Conservation (phyloP, 2,797 vertebrate species). For the Hydrolagus colliei region DNA sequence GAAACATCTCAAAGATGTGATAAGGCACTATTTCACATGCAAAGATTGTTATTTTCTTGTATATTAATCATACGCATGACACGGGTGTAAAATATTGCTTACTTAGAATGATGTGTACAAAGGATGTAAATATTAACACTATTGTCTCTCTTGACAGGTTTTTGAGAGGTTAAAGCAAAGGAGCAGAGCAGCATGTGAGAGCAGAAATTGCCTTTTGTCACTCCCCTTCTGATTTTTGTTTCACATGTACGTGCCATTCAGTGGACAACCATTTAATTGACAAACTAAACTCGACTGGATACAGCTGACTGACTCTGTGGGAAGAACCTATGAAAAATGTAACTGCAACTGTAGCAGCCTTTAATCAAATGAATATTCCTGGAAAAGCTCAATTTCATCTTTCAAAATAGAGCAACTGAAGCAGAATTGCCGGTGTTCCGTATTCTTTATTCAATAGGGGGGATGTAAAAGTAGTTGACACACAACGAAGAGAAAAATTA, state of each 20-base stretch:
- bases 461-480: constrained; percentile 71
- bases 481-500: constrained; percentile 69
- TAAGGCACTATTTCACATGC: too few relatives aligned
- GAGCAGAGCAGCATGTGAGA: constrained; percentile 74
- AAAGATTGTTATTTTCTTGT: too few relatives aligned
- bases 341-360: constrained; percentile 31
- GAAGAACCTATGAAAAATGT: constrained; percentile 24
- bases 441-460: constrained; percentile 81
- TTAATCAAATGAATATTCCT: constrained; percentile 30
- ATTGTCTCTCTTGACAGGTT: constrained; percentile 66
- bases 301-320: constrained; percentile 28
- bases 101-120: not conserved
- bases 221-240: constrained; percentile 79
- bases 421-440: constrained; percentile 51
- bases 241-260: constrained; percentile 73
- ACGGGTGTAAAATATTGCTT: too few relatives aligned
- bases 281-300: constrained; percentile 68
- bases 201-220: constrained; percentile 72
- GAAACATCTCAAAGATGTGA: too few relatives aligned
- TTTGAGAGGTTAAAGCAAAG: constrained; percentile 73
- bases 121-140: constrained; percentile 16
- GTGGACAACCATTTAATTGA: constrained; percentile 78
- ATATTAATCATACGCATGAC: too few relatives aligned
- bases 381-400: constrained; percentile 31
- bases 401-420: constrained; percentile 31